Conservation (phyloP, 2,113 vertebrate genomes). For the Lates calcarifer region DNA sequence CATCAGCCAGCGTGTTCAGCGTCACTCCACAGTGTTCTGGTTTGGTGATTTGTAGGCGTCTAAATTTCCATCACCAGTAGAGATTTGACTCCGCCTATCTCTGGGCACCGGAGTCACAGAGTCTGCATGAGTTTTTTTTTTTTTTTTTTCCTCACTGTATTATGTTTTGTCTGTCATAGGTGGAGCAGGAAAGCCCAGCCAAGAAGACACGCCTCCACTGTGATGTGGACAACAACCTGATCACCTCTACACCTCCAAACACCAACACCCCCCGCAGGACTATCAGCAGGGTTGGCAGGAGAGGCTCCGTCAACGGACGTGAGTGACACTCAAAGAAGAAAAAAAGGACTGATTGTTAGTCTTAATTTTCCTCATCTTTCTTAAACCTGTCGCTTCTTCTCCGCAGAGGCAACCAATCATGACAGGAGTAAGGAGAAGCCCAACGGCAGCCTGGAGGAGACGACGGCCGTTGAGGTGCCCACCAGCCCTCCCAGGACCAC, state of each 20-base stretch:
- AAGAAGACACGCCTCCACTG: slow-evolving; percentile 92
- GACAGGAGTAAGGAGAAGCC: slow-evolving; percentile 94
- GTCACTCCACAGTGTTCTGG: no score
- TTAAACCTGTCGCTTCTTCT: slow-evolving; percentile 17
- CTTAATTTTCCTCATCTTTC: neutral
- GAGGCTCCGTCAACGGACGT: slow-evolving; percentile 94
- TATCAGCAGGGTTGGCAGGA: slow-evolving; percentile 88
- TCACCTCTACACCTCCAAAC: slow-evolving; percentile 91
- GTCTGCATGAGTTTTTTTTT: neutral
- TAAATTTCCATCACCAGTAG: no score
- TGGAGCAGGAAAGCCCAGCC: slow-evolving; percentile 92
- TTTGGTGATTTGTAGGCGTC: no score
- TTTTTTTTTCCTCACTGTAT: neutral
- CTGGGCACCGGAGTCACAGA: no score
- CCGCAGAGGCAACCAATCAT: slow-evolving; percentile 91
- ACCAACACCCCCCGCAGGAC: slow-evolving; percentile 87
- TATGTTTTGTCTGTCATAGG: slow-evolving; percentile 77
- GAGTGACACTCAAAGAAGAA: slow-evolving; percentile 60
- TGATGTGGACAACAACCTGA: slow-evolving; percentile 93
- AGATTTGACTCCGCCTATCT: no score
- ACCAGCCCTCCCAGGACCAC: slow-evolving; percentile 93
- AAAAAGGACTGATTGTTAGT: neutral
- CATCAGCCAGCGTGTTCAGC: no score
- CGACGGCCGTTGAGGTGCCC: slow-evolving; percentile 77
- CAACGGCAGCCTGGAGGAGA: slow-evolving; percentile 94